phyloP scores from a whole-genome alignment of 2,113 vertebrate species.

The Oncorhynchus nerka region DNA sequence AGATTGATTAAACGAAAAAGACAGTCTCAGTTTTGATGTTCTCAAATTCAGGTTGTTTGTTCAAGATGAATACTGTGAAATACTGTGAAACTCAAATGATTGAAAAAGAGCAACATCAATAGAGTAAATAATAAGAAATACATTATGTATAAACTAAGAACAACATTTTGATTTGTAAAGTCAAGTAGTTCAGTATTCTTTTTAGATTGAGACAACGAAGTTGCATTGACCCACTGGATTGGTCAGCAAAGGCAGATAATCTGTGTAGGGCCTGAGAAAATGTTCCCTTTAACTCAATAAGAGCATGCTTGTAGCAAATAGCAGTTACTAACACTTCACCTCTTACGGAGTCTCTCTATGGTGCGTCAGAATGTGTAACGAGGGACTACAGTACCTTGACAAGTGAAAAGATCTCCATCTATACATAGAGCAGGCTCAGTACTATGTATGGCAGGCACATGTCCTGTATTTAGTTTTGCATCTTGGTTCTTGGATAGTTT shows the following conservation, averaged over 20 bases:
- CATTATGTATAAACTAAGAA: not conserved
- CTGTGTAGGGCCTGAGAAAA: not conserved
- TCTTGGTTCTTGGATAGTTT: not conserved
- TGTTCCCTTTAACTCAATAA: not conserved
- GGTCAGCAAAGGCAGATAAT: slow-evolving; percentile 4
- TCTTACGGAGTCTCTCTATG: not conserved
- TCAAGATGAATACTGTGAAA: not conserved
- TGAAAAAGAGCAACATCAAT: not conserved
- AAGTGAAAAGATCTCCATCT: not conserved
- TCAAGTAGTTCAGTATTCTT: not conserved
- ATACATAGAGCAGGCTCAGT: not conserved
- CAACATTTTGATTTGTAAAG: not conserved
- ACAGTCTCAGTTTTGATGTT: slow-evolving; percentile 33
- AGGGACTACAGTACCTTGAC: too few relatives aligned
- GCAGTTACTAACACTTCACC: not conserved
- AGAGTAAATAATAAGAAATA: not conserved
- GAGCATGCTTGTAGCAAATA: not conserved
- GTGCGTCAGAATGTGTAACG: not conserved
- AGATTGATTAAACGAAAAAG: not conserved
- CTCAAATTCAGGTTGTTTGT: slow-evolving; percentile 13
- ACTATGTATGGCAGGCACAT: not conserved
- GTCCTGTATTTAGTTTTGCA: slow-evolving; percentile 5
- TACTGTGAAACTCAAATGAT: not conserved
- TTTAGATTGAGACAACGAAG: not conserved
- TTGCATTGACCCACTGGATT: slow-evolving; percentile 29